phyloP scores from a whole-genome alignment of 1,140 invertebrate species.

The Tetramorium simillimum region DNA sequence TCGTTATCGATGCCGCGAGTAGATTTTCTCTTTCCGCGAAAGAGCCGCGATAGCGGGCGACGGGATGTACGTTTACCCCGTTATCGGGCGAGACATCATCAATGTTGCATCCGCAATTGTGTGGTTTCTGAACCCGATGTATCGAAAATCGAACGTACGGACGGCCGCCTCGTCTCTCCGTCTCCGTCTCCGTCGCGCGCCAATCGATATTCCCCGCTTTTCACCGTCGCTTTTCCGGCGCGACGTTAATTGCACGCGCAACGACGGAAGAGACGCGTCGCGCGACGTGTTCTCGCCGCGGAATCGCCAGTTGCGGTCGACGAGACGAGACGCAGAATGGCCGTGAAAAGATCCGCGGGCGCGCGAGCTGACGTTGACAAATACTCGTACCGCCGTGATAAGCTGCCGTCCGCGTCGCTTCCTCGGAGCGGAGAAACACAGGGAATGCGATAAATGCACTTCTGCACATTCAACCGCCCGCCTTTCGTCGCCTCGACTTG shows the following conservation, averaged over 20 bases:
- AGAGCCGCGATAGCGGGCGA: not conserved
- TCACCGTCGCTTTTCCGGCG: slow-evolving; percentile 28
- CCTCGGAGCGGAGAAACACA: not conserved
- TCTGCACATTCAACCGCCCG: not conserved
- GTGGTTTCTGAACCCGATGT: slow-evolving; percentile 37
- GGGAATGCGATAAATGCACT: not conserved
- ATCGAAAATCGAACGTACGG: slow-evolving; percentile 46
- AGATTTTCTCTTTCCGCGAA: not conserved
- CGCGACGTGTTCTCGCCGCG: not conserved
- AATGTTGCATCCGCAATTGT: slow-evolving; percentile 47
- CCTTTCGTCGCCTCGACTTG: not conserved
- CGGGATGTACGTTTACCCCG: slow-evolving; percentile 4
- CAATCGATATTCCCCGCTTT: slow-evolving; percentile 38
- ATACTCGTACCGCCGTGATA: slow-evolving; percentile 2
- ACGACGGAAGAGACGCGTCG: slow-evolving; percentile 4
- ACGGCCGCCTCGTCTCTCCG: not conserved
- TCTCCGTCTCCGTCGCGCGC: not conserved
- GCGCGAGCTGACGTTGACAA: slow-evolving; percentile 20
- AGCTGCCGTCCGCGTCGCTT: not conserved
- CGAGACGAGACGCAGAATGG: not conserved
- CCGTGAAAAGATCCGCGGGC: not conserved
- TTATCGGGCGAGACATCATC: slow-evolving; percentile 52
- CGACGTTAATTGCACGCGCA: slow-evolving; percentile 35
- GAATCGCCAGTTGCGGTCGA: not conserved
- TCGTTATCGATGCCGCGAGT: slow-evolving; percentile 36